Evolutionary conservation across 2,797 vertebrate genomes (phyloP).

Genomic region (Leptatherina wallacei): DNA sequence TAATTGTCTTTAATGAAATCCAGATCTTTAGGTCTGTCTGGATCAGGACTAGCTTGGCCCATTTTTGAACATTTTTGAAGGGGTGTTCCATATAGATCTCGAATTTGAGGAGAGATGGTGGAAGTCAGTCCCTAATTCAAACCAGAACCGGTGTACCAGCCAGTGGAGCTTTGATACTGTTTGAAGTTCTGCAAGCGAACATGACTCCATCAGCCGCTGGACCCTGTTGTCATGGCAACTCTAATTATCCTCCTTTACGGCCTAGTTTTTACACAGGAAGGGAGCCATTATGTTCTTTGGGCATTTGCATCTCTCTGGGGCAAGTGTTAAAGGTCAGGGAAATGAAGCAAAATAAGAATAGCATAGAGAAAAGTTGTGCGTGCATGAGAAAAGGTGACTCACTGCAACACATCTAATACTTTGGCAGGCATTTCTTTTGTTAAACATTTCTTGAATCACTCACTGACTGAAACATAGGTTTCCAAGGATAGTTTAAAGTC

Average conservation of each 20-base stretch:
- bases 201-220: slow-evolving; percentile 91
- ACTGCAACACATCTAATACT: slow-evolving; percentile 44
- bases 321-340: slow-evolving; percentile 95
- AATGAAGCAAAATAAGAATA: slow-evolving; percentile 86
- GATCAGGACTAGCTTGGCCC: slow-evolving; percentile 76
- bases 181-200: slow-evolving; percentile 97
- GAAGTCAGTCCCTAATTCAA: slow-evolving; percentile 96
- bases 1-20: slow-evolving; percentile 99
- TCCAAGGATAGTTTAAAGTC: slow-evolving; percentile 43
- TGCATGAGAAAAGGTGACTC: slow-evolving; percentile 61
- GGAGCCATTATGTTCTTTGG: slow-evolving; percentile 98
- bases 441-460: slow-evolving; percentile 59
- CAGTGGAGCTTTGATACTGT: slow-evolving; percentile 93
- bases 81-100: slow-evolving; percentile 88
- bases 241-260: slow-evolving; percentile 99
- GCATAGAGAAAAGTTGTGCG: slow-evolving; percentile 31
- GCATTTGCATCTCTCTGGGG: slow-evolving; percentile 94
- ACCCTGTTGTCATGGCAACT: slow-evolving; percentile 95
- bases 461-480: slow-evolving; percentile 47
- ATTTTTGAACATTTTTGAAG: slow-evolving; percentile 64
- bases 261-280: slow-evolving; percentile 98
- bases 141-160: slow-evolving; percentile 91
- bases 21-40: slow-evolving; percentile 89
- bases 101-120: slow-evolving; percentile 94
- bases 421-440: slow-evolving; percentile 47